Evolutionary conservation across 2,888 invertebrate genomes (phyloP), one percentile per base, ranked within the genome.

Genomic region (Scaeva pyrastri): DNA sequence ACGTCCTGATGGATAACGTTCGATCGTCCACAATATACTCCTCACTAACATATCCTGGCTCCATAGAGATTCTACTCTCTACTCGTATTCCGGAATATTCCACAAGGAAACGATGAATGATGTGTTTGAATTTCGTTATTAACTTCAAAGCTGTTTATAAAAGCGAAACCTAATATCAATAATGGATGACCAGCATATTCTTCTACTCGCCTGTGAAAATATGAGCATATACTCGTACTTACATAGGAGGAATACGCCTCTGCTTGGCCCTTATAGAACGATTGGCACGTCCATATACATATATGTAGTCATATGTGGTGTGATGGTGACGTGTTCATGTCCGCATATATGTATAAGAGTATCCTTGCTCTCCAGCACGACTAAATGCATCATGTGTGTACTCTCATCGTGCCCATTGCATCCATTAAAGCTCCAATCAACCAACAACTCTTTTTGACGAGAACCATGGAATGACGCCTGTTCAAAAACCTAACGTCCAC

Each of bases 81-180:
- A 56, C 31, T 56, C 58, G 21, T 21, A 14, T 12, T 10, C 11
- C 10, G 2, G 11, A 41, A 60, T 31, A 31, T 41, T 41, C 41
- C 14, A 60, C 21, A 26, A 23, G 21, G 8, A 26, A 43, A 68
- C 52, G 12, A 48, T 26, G 21, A 45, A 48, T 58, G 56, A 66
- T 64, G 66, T 71, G 21, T 62, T 58, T 70, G 68, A 73, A 45
- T 71, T 64, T 48, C 12, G 55, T 55, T 64, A 62, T 73, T 74
- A 74, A 74, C 70, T 70, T 70, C 50, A 50, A 58, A 71, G 23
- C 56, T 45, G 56, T 71, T 75, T 66, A 43, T 55, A 71, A 75
- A 26, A 74, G 79, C 64, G 79, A 60, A 70, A 48, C 62, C 68
- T 62, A 70, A 64, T 70, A 48, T 62, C 68, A 82, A 73, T 82